A percentile compares a stretch with the other conserved stretches of the same genome.
phyloP scores from a whole-genome alignment of 2,888 invertebrate genomes.

The Cryptocephalus primarius region DNA sequence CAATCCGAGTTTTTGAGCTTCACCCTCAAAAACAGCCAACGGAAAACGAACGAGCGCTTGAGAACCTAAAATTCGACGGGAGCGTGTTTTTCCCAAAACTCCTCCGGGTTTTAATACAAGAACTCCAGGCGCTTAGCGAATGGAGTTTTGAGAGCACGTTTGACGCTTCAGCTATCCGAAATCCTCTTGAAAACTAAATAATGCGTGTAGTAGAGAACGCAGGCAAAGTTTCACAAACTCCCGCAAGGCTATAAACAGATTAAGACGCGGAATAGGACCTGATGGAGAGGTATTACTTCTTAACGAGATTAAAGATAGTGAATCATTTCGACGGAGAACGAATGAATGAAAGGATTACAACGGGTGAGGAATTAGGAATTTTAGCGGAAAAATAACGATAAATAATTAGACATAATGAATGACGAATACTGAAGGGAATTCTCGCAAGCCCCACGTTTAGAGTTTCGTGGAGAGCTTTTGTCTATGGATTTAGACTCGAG shows the following conservation, averaged over 20 bases:
- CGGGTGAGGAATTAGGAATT: not conserved
- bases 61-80: too few species aligned
- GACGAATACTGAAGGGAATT: too few species aligned
- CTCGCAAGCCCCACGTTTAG: too few species aligned
- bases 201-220: constrained; percentile 17
- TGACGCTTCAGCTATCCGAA: constrained; percentile 22
- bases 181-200: constrained; percentile 25
- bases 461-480: too few species aligned
- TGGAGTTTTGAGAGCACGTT: constrained; percentile 17
- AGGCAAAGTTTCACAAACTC: constrained; percentile 26
- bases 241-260: constrained; percentile 33
- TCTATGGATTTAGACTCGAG: too few species aligned
- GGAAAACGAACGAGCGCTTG: too few species aligned
- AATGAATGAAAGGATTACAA: constrained; percentile 20
- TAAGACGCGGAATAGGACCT: constrained; percentile 34
- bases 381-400: not conserved
- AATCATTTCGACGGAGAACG: constrained; percentile 22
- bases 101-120: not conserved
- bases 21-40: too few species aligned
- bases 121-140: not conserved
- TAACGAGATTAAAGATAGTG: constrained; percentile 33
- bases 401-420: not conserved
- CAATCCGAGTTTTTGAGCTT: too few species aligned
- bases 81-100: constrained; percentile 2
- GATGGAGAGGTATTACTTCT: constrained; percentile 34